phyloP scores from a whole-genome alignment of 2,797 vertebrate species.

The Bradypodion pumilum region DNA sequence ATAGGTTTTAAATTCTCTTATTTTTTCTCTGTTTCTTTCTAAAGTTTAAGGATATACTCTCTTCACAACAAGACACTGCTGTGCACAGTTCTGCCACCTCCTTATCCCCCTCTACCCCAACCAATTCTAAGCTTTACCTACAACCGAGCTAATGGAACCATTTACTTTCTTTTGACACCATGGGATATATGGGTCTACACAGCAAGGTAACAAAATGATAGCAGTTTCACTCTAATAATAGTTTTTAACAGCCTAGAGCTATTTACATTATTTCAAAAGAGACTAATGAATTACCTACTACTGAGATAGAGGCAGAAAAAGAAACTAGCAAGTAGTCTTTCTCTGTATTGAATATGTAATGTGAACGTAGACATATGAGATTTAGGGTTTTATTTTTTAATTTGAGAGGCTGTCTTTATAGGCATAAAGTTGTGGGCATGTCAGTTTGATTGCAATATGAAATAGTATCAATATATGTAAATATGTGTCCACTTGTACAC shows the following conservation, averaged over 20 bases:
- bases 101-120: slow-evolving; percentile 20
- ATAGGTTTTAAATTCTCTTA: neutral
- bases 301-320: neutral
- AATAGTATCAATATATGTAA: neutral
- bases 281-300: neutral
- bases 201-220: slow-evolving; percentile 15
- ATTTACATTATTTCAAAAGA: neutral
- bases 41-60: slow-evolving; percentile 28
- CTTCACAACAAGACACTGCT: slow-evolving; percentile 24
- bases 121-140: slow-evolving; percentile 7
- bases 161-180: slow-evolving; percentile 1
- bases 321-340: neutral
- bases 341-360: neutral
- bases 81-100: slow-evolving; percentile 11
- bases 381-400: neutral
- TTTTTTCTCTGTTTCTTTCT: neutral
- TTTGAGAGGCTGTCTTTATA: no score
- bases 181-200: slow-evolving; percentile 27
- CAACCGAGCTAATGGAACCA: neutral
- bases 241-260: neutral
- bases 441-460: no score
- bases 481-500: neutral
- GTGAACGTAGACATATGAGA: no score
- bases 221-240: neutral
- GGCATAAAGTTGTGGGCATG: no score